Conservation (phyloP, 2,888 invertebrate genomes). For the Catocala fraxini region DNA sequence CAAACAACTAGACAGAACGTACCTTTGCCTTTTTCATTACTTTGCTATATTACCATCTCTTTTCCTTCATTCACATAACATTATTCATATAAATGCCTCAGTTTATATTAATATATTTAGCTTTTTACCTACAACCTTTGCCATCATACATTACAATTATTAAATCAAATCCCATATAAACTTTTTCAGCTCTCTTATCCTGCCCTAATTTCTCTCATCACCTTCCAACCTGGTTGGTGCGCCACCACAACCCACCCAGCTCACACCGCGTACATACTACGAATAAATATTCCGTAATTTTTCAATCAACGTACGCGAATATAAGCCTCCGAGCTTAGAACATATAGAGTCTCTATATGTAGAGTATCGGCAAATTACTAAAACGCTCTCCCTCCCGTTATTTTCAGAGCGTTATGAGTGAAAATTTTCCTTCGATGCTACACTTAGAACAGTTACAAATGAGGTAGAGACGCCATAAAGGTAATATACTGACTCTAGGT, state of each 20-base stretch:
- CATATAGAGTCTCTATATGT: constrained; percentile 20
- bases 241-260: background rate
- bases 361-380: constrained; percentile 71
- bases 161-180: too few species aligned
- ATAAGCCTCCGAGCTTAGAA: constrained; percentile 25
- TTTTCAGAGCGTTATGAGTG: constrained; percentile 66
- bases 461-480: constrained; percentile 51
- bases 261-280: constrained; percentile 21
- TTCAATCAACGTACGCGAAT: constrained; percentile 43
- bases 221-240: background rate
- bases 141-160: too few species aligned
- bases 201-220: background rate
- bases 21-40: too few species aligned
- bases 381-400: constrained; percentile 61
- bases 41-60: too few species aligned
- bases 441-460: constrained; percentile 50
- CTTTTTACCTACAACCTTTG: too few species aligned
- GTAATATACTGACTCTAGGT: constrained; percentile 31
- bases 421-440: constrained; percentile 61
- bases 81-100: too few species aligned
- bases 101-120: too few species aligned
- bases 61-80: too few species aligned
- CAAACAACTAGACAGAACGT: too few species aligned
- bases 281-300: constrained; percentile 47
- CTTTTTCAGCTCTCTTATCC: background rate